Percentiles rank a stretch among this genome's conserved stretches.
Conservation (phyloP, 2,888 invertebrate species). For the Agrotis clavis region DNA sequence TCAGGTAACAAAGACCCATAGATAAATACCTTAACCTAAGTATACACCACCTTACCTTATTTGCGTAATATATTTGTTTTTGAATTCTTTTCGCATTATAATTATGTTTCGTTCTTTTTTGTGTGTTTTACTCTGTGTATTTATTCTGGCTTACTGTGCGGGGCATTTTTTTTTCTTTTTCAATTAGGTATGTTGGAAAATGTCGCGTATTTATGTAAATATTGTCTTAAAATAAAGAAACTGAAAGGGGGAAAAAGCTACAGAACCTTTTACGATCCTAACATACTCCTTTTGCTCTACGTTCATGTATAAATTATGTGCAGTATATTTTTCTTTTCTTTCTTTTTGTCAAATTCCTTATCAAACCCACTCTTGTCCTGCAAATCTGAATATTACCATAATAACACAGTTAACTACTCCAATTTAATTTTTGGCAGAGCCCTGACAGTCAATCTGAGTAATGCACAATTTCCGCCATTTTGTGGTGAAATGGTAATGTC, state of each 20-base stretch:
- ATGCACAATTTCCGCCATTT: conserved; percentile 43
- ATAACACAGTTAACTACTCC: neutral
- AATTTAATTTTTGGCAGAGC: conserved; percentile 35
- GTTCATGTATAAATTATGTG: neutral
- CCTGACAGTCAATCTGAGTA: conserved; percentile 27
- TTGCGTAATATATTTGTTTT: conserved; percentile 23
- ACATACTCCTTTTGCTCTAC: neutral
- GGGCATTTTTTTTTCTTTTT: neutral
- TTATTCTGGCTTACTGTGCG: neutral
- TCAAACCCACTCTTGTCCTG: neutral
- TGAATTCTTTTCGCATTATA: conserved; percentile 16
- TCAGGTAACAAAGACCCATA: no score
- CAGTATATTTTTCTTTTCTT: neutral
- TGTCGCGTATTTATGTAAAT: neutral
- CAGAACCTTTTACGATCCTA: neutral
- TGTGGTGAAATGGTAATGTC: conserved; percentile 47
- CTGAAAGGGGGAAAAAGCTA: no score
- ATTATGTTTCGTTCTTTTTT: conserved; percentile 5
- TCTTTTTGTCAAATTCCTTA: neutral
- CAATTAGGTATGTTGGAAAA: neutral
- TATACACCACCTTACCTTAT: no score
- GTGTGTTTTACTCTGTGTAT: neutral
- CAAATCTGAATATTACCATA: neutral
- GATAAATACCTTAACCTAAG: no score
- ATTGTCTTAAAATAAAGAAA: neutral